A percentile compares a stretch with the other conserved stretches of the same genome.
Evolutionary conservation across 2,113 vertebrate genomes (phyloP).

Genomic region (Campylorhamphus procurvoides): DNA sequence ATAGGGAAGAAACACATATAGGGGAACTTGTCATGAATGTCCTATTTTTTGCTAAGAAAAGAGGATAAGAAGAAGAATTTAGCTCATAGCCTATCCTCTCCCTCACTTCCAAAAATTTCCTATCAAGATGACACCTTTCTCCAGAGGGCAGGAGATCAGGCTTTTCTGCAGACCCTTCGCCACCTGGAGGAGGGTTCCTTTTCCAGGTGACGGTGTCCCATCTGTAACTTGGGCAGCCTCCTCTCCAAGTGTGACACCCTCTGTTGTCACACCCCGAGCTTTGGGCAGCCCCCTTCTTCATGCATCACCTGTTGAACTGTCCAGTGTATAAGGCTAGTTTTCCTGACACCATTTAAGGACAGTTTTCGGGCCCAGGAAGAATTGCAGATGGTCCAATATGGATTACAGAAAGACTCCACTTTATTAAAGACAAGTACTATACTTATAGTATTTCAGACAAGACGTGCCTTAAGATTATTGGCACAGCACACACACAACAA

Average conservation of each 20-base stretch:
- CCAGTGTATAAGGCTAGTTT: no score
- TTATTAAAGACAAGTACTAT: no score
- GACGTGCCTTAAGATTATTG: no score
- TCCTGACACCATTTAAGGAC: no score
- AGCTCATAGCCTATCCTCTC: background rate
- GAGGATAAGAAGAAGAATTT: background rate
- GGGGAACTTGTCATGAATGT: constrained; percentile 39
- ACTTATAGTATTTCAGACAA: no score
- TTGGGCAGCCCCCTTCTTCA: background rate
- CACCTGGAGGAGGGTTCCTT: background rate
- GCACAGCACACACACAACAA: no score
- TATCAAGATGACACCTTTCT: background rate
- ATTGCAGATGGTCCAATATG: no score
- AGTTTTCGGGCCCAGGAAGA: no score
- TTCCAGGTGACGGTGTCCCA: background rate
- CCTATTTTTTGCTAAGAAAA: constrained; percentile 50
- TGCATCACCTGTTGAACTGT: background rate
- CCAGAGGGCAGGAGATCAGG: background rate
- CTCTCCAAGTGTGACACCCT: background rate
- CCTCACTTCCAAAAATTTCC: background rate
- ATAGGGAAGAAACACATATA: constrained; percentile 33
- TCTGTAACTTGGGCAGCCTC: background rate
- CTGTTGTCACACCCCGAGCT: background rate
- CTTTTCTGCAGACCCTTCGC: background rate
- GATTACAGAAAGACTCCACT: no score